phyloP scores from a whole-genome alignment of 2,888 invertebrate species.

The Ethmia dodecea region DNA sequence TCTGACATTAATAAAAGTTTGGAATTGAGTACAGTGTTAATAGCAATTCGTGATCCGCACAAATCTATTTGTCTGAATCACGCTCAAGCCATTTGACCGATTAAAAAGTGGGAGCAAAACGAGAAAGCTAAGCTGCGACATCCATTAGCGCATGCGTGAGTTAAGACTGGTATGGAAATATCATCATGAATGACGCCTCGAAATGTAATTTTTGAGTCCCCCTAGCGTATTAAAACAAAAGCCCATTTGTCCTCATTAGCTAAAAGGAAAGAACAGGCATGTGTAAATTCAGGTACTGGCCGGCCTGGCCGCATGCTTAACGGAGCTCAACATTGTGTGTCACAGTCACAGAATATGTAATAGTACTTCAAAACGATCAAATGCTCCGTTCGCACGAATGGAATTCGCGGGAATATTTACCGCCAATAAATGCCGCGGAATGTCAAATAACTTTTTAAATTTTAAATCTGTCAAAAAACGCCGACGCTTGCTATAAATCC shows the following conservation, averaged over 20 bases:
- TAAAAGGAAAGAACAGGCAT: not conserved
- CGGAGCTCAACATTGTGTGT: slow-evolving; percentile 34
- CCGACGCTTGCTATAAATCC: slow-evolving; percentile 45
- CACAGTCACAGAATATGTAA: no score
- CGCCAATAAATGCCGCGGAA: slow-evolving; percentile 33
- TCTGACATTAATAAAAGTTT: no score
- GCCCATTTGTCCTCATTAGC: not conserved
- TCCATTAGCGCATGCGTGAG: slow-evolving; percentile 37
- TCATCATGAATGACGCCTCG: slow-evolving; percentile 32
- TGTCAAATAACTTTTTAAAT: slow-evolving; percentile 31
- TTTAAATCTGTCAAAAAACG: slow-evolving; percentile 34
- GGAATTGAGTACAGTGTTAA: no score
- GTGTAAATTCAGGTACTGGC: slow-evolving; percentile 1
- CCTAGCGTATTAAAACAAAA: not conserved
- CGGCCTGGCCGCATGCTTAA: slow-evolving; percentile 21
- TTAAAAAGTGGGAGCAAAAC: slow-evolving; percentile 23
- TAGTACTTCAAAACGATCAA: no score
- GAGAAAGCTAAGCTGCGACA: slow-evolving; percentile 38
- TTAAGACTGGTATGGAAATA: slow-evolving; percentile 33
- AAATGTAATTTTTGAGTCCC: slow-evolving; percentile 18
- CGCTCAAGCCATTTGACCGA: slow-evolving; percentile 18
- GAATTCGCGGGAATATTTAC: slow-evolving; percentile 37
- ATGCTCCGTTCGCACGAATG: slow-evolving; percentile 30
- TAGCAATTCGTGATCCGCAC: slow-evolving; percentile 11
- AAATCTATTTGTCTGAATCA: slow-evolving; percentile 16